Base-by-base conservation (phyloP, 2,113 vertebrate genomes). In the Quiscalus mexicanus region DNA sequence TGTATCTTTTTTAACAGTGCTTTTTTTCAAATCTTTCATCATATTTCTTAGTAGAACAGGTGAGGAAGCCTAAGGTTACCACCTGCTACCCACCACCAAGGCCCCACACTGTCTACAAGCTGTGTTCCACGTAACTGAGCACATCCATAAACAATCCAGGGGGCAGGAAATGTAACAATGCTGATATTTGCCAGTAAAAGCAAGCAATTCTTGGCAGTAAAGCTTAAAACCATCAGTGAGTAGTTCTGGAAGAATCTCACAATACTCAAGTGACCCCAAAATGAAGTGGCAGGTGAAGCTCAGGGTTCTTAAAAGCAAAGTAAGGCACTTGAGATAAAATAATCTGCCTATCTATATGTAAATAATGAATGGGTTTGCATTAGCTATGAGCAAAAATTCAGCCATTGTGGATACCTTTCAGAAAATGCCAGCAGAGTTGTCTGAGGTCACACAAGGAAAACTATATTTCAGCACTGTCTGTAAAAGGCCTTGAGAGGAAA, bases 61-160 rank as follows among this genome's bases (percentile, higher is more conserved):
- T 33, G 22, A 82, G n/a, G 5, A 83, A 63, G 27, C 42, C 24
- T 63, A n/a, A 83, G 4, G 7, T 60, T 33, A 35, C 11, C 5
- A 14, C n/a, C 31, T 49, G 39, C 35, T 69, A 35, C n/a, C 9
- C 56, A 58, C 18, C 37, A 60, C 15, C 15, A 39, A 21, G 12
- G 15, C 10, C 5, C 9, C 6, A 7, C 10, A 33, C 3, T 9
- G 7, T 12, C 35, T 53, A 17, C 0, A 0, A 55, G 10, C 8
- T 35, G 9, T 7, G 8, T 41, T 87, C 23, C 31, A 5, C 39
- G 19, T 56, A 79, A 64, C 33, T 68, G 27, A 42, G 5, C 11
- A 42, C 11, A 53, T 42, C n/a, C 27, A 55, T 27, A 42, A 91
- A 37, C 23, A 53, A 52, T 12, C 28, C 4, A 20, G 24, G 37